Evolutionary conservation across 35 echinoderm and acorn worm species (phyloP), one percentile per base, ranked within the genome.

Genomic region (Lytechinus variegatus): DNA sequence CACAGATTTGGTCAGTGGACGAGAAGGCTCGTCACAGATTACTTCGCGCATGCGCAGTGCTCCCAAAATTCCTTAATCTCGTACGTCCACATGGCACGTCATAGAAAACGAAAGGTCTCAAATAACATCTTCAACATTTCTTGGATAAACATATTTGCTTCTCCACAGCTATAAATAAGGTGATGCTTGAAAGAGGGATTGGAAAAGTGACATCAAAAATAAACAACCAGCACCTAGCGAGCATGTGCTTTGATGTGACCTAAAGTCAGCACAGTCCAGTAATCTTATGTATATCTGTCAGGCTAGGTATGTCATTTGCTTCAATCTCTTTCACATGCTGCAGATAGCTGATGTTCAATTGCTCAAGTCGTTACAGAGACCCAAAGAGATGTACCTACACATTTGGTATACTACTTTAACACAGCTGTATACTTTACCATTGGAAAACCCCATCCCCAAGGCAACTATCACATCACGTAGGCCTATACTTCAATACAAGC

Each of bases 261-360:
- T 2, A 44, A n/a, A 71, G 61, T 71, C 14, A 19, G 14, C 14
- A 71, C 61, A 71, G 61, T 0, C 12, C 24, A 71, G 14, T 19
- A 71, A 71, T 71, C 61, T 71, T 71, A 71, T 71, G 61, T 71
- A 71, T 71, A 21, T 71, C 61, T 71, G 61, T 71, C 61, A 71
- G 21, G 61, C 5, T 21, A 71, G 61, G 61, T 19, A 71, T 71
- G 61, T 16, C 14, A 71, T 71, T 71, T 71, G 24, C 61, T 71
- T 16, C 5, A 71, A 71, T 71, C 61, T 71, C 12, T 71, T 71
- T 71, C 61, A 71, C 61, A 71, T 14, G 14, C 16, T 71, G 61
- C 61, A 71, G 61, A 71, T 71, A 21, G 61, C 61, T 6, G 61
- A 71, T 71, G 61, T 21, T 71, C 61, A 5, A 71, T 56, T 71